Percentiles rank a stretch among this genome's conserved stretches.
Evolutionary conservation across 2,888 invertebrate genomes (phyloP).

Genomic region (Yponomeuta sedellus): DNA sequence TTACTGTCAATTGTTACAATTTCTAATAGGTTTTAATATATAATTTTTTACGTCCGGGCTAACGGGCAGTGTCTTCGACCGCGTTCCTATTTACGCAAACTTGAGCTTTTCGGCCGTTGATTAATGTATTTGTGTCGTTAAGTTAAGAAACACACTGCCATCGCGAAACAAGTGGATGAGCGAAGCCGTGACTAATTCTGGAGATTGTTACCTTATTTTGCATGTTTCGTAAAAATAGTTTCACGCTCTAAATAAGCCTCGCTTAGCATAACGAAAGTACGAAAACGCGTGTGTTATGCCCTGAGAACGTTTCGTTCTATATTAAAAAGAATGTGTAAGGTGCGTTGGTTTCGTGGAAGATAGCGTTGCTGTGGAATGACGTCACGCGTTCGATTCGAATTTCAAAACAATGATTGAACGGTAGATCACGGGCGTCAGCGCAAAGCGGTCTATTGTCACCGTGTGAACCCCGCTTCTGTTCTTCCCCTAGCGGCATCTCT

Average conservation of each 20-base stretch:
- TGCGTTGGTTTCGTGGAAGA: conserved; percentile 44
- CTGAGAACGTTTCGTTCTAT: conserved; percentile 24
- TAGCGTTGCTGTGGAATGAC: conserved; percentile 57
- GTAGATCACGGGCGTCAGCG: conserved; percentile 47
- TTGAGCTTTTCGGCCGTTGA: conserved; percentile 26
- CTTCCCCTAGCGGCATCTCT: conserved; percentile 52
- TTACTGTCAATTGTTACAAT: conserved; percentile 9
- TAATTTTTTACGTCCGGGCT: background rate
- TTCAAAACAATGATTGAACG: conserved; percentile 56
- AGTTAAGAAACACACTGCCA: conserved; percentile 63
- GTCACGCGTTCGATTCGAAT: conserved; percentile 40
- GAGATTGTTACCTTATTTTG: conserved; percentile 74
- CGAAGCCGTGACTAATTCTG: conserved; percentile 72
- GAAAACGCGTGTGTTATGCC: conserved; percentile 43
- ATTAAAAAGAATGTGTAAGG: background rate
- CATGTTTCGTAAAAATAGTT: conserved; percentile 73
- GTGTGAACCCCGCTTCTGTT: conserved; percentile 50
- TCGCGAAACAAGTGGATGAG: conserved; percentile 62
- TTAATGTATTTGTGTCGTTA: conserved; percentile 60
- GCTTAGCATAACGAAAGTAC: conserved; percentile 44
- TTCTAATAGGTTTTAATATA: background rate
- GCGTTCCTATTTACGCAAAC: conserved; percentile 4
- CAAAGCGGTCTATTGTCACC: conserved; percentile 41
- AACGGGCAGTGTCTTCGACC: background rate
- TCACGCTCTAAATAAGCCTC: conserved; percentile 64